phyloP scores from a whole-genome alignment of 2,888 invertebrate genomes.

The Drosophila putrida region DNA sequence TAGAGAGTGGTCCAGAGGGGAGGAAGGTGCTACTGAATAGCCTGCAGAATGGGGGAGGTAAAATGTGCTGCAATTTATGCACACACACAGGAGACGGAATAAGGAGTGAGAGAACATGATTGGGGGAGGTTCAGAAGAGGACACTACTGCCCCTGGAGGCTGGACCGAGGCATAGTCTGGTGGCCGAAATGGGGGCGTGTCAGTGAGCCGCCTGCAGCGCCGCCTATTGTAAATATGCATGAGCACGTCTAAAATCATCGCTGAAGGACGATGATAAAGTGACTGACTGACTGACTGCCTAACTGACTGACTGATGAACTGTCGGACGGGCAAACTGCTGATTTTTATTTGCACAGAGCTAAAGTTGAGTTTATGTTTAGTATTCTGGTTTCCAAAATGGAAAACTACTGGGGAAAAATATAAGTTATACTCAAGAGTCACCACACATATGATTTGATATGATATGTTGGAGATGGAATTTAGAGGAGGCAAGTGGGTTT shows the following conservation, averaged over 20 bases:
- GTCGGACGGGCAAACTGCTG: constrained; percentile 46
- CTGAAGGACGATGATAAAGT: constrained; percentile 63
- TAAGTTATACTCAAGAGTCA: constrained; percentile 2
- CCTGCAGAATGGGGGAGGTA: constrained; percentile 15
- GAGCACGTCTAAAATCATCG: constrained; percentile 63
- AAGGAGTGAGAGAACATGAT: neutral
- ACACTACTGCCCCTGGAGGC: constrained; percentile 35
- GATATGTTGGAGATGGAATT: neutral
- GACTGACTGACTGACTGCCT: constrained; percentile 22
- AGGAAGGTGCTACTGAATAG: constrained; percentile 20
- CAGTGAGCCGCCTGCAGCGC: constrained; percentile 36
- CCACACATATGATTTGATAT: neutral
- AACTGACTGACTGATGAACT: constrained; percentile 18
- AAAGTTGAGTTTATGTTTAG: constrained; percentile 23
- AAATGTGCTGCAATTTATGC: constrained; percentile 67
- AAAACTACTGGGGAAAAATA: constrained; percentile 12
- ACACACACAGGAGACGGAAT: constrained; percentile 35
- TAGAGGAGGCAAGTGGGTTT: neutral
- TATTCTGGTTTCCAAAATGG: constrained; percentile 6
- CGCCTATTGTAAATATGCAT: constrained; percentile 65
- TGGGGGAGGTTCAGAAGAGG: constrained; percentile 7
- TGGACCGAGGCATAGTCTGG: constrained; percentile 18
- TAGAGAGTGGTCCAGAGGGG: neutral
- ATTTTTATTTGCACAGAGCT: constrained; percentile 58
- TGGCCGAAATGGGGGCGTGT: constrained; percentile 14